A percentile compares a stretch with the other conserved stretches of the same genome.
phyloP scores from a whole-genome alignment of 2,797 vertebrate genomes.

The Catamblyrhynchus diadema region DNA sequence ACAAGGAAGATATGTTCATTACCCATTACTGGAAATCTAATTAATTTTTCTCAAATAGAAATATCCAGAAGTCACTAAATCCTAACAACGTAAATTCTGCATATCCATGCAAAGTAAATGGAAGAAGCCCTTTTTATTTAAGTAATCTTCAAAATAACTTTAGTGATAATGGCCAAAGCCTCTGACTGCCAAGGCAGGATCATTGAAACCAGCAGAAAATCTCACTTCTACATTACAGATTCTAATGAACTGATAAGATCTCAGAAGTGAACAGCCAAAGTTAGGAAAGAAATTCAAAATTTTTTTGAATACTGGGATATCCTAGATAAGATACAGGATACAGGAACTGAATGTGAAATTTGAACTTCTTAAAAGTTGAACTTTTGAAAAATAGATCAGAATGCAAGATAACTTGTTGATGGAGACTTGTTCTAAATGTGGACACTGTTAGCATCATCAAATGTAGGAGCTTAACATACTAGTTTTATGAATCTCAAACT shows the following conservation, averaged over 20 bases:
- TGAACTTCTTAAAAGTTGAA: neutral
- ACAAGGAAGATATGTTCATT: neutral
- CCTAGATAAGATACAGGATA: neutral
- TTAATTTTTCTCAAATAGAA: neutral
- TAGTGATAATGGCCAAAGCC: neutral
- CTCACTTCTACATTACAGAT: neutral
- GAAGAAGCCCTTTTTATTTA: neutral
- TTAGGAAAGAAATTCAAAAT: neutral
- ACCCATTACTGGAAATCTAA: fast-evolving
- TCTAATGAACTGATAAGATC: neutral
- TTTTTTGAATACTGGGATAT: neutral
- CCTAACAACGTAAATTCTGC: neutral
- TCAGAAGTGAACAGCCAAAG: neutral
- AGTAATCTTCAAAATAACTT: neutral
- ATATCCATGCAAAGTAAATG: neutral
- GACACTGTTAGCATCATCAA: neutral
- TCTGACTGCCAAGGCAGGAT: neutral
- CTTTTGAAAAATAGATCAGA: neutral
- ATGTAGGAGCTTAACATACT: neutral
- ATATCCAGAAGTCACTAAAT: neutral
- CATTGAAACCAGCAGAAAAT: neutral
- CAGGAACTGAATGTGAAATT: neutral
- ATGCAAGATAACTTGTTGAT: neutral
- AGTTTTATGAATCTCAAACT: neutral
- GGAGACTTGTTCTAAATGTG: neutral